Evolutionary conservation across 2,797 vertebrate species (phyloP).

Genomic region (Mycteria americana): DNA sequence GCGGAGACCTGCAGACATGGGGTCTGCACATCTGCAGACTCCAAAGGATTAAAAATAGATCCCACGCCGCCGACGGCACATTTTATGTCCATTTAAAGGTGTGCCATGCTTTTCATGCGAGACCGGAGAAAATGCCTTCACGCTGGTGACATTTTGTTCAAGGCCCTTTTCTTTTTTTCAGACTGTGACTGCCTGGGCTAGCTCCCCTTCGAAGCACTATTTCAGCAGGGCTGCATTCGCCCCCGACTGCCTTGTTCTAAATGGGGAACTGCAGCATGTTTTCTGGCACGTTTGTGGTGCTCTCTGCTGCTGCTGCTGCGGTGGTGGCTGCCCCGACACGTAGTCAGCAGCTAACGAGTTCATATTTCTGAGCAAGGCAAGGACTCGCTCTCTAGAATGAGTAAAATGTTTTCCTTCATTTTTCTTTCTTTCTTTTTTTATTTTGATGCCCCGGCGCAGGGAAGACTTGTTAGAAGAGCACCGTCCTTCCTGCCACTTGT

Average conservation of each 20-base stretch:
- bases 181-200: rapidly evolving
- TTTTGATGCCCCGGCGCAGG: rapidly evolving
- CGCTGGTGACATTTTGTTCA: not conserved
- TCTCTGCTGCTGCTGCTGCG: rapidly evolving
- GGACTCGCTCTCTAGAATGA: not conserved
- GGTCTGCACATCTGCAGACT: not conserved
- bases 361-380: not conserved
- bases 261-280: not conserved
- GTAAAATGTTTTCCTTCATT: not conserved
- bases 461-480: not conserved
- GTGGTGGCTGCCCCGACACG: not conserved
- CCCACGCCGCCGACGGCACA: not conserved
- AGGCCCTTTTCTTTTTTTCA: not conserved
- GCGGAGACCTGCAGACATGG: not conserved
- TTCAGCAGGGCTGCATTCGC: not conserved
- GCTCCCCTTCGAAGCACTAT: not conserved
- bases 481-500: not conserved
- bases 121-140: not conserved
- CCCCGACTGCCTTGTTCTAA: not conserved
- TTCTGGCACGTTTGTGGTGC: not conserved
- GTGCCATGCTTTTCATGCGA: not conserved
- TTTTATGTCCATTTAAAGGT: slow-evolving; percentile 55
- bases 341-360: not conserved
- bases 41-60: slow-evolving; percentile 38
- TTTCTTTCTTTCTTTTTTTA: no score